phyloP scores from a whole-genome alignment of 2,113 vertebrate genomes.

The Scatophagus argus region DNA sequence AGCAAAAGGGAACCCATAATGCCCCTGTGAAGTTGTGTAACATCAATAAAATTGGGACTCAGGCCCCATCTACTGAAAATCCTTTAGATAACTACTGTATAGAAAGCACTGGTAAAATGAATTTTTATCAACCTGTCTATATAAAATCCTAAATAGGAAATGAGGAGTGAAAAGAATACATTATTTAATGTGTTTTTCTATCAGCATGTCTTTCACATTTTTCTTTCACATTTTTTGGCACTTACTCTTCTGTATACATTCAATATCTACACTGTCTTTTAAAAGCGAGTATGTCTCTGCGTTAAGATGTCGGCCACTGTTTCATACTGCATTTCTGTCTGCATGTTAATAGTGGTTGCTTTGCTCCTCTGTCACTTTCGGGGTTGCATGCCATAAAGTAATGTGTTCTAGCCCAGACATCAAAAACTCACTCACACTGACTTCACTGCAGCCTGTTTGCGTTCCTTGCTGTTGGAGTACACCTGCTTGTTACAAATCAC shows the following conservation, averaged over 20 bases:
- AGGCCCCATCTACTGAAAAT: slow-evolving; percentile 21
- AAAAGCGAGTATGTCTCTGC: slow-evolving; percentile 17
- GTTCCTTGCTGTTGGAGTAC: slow-evolving; percentile 33
- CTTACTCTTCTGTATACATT: slow-evolving; percentile 73
- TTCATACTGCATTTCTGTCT: slow-evolving; percentile 57
- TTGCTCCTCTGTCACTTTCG: slow-evolving; percentile 25
- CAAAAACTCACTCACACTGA: slow-evolving; percentile 47
- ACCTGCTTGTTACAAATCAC: slow-evolving; percentile 53
- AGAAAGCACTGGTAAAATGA: slow-evolving; percentile 10
- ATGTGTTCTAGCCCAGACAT: slow-evolving; percentile 39
- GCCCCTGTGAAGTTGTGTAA: slow-evolving; percentile 29
- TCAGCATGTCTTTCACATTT: slow-evolving; percentile 76
- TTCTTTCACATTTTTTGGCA: slow-evolving; percentile 78
- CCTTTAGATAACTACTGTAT: neutral
- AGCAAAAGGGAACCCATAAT: slow-evolving; percentile 45
- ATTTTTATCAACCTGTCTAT: slow-evolving; percentile 9
- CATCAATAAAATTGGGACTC: slow-evolving; percentile 16
- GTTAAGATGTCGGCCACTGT: slow-evolving; percentile 18
- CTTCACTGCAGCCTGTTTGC: slow-evolving; percentile 30
- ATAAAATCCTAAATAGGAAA: slow-evolving; percentile 21
- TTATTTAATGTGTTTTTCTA: slow-evolving; percentile 43
- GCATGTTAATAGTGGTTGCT: slow-evolving; percentile 70
- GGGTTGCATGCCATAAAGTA: slow-evolving; percentile 30
- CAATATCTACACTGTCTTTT: slow-evolving; percentile 45
- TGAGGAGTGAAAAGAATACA: neutral